These are phyloP conservation scores for Alexandromys fortis DNA, from an alignment of 2,113 vertebrate genomes.

Conservation along the genomic window DNA sequence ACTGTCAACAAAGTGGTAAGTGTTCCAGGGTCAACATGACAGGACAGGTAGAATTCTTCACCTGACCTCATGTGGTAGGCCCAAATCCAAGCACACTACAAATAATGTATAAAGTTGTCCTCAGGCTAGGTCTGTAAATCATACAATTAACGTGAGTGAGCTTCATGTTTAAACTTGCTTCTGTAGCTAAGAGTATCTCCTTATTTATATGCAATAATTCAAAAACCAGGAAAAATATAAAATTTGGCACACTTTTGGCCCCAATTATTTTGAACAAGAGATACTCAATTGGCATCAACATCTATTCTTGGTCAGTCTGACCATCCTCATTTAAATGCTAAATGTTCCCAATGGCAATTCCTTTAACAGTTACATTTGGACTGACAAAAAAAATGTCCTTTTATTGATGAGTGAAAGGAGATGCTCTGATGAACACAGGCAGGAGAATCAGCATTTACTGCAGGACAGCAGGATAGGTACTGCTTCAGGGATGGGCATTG, in stretches of 20 bases:
- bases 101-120: not conserved
- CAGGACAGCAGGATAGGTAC: not conserved
- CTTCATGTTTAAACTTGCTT: not conserved
- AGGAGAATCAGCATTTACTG: not conserved
- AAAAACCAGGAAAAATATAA: not conserved
- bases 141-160: not conserved
- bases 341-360: not conserved
- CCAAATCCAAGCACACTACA: not conserved
- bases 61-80: not conserved
- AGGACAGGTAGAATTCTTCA: not conserved
- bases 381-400: not conserved
- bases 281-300: not conserved
- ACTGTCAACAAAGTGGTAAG: not conserved
- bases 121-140: not conserved
- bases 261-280: not conserved
- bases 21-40: not conserved
- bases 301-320: conserved; percentile 6
- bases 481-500: not conserved
- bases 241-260: not conserved
- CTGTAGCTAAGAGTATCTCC: not conserved
- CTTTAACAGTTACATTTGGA: not conserved
- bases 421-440: not conserved
- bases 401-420: not conserved
- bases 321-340: not conserved
- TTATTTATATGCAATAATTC: not conserved